Conservation (phyloP, 2,797 vertebrate species). For the Cossypha dichroa region DNA sequence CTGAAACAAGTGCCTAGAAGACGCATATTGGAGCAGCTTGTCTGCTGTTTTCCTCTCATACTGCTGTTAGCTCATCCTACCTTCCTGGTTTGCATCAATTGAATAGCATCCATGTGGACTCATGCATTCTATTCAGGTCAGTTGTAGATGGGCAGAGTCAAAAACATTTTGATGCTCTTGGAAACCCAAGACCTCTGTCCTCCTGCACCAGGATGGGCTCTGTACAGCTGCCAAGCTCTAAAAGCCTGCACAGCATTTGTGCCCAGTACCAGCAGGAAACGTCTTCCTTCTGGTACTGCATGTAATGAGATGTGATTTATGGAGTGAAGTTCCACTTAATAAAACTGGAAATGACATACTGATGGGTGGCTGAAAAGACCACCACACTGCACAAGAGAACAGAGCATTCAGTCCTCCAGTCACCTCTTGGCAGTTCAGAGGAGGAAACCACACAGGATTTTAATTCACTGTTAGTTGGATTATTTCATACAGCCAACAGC, state of each 20-base stretch:
- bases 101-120: background rate
- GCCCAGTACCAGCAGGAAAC: conserved; percentile 48
- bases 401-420: background rate
- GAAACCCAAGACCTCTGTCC: background rate
- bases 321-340: conserved; percentile 34
- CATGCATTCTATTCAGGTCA: background rate
- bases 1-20: background rate
- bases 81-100: background rate
- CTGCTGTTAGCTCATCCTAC: background rate
- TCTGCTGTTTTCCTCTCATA: background rate
- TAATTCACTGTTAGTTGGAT: background rate
- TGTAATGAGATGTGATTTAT: conserved; percentile 36
- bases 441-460: conserved; percentile 8
- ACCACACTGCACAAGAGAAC: background rate
- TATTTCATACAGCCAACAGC: background rate
- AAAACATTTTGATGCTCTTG: background rate
- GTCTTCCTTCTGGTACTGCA: conserved; percentile 26
- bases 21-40: background rate
- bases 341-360: conserved; percentile 37
- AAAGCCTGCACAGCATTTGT: conserved; percentile 30
- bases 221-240: conserved; percentile 6
- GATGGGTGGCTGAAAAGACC: conserved; percentile 19
- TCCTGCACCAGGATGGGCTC: background rate
- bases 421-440: conserved; percentile 1
- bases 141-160: background rate